Evolutionary conservation across 2,797 vertebrate genomes (phyloP), one percentile per base, ranked within the genome.

Genomic region (Lagocephalus sceleratus): DNA sequence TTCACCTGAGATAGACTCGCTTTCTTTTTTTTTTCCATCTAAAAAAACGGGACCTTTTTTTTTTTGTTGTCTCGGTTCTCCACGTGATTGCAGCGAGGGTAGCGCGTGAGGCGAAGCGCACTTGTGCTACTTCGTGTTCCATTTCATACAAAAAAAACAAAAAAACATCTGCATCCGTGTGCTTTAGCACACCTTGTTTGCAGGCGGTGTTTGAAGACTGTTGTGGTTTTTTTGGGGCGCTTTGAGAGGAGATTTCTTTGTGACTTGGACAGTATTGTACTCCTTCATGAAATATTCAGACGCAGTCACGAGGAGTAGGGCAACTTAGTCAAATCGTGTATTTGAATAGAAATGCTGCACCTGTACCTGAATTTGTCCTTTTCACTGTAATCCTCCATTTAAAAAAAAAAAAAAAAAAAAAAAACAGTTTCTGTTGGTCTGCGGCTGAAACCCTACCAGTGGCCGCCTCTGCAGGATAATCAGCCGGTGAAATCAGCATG

Each of bases 1-100:
- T 87, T 76, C 77, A 86, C 80, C 78, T 86, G 79, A 73, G 80
- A 79, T 60, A 53, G 59, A 85, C 75, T 57, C 69, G n/a, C 17
- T 69, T 66, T 40, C 63, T 66, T 23, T 9, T 64, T 77, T 72
- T 72, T 79, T 72, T 72, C 78, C 73, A 75, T 81, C 81, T 69
- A 43, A 67, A 73, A 83, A 75, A 54, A 55, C 75, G 57, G 32
- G 9, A n/a, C n/a, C n/a, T 25, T 25, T 25, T 25, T 35, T 35
- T 35, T 35, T 35, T 35, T 81, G 69, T 53, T 40, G 80, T 68
- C 53, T 49, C 26, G 71, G 54, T 82, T 60, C 73, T 76, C 52
- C 60, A 57, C 16, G 3, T 39, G 40, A 53, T 60, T 20, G 57
- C 11, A 39, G 46, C 56, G 53, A 63, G 49, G 41, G 60, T 60